Conservation (phyloP, 2,113 vertebrate species). For the Atlantisia rogersi region DNA sequence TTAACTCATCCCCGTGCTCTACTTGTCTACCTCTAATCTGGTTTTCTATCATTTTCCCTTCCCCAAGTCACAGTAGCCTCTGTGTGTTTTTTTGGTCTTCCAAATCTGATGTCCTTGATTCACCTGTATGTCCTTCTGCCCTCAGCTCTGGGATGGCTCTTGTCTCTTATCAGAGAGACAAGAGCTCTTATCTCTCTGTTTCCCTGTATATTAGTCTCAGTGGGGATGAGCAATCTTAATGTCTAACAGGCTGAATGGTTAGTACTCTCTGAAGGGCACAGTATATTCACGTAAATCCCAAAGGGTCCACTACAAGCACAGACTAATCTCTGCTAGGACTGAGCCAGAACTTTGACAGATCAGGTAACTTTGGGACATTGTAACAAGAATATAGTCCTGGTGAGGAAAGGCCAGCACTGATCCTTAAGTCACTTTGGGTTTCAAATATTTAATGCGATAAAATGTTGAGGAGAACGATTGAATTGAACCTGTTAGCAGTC, state of each 20-base stretch:
- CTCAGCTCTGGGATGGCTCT: background rate
- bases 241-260: background rate
- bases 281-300: background rate
- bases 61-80: background rate
- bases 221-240: background rate
- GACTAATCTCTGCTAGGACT: background rate
- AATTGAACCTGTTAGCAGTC: background rate
- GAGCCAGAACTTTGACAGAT: background rate
- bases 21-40: background rate
- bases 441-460: background rate
- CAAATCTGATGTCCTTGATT: background rate
- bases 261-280: background rate
- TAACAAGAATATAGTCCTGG: background rate
- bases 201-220: background rate
- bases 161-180: background rate
- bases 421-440: background rate
- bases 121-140: background rate
- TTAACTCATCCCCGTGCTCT: background rate
- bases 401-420: background rate
- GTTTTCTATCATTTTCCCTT: background rate
- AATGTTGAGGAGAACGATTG: background rate
- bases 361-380: accelerated
- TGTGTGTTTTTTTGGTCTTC: background rate
- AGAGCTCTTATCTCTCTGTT: background rate
- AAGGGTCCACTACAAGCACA: background rate